Evolutionary conservation across 2,113 vertebrate species (phyloP), one percentile per base, ranked within the genome.

Genomic region (Onychostruthus taczanowskii): DNA sequence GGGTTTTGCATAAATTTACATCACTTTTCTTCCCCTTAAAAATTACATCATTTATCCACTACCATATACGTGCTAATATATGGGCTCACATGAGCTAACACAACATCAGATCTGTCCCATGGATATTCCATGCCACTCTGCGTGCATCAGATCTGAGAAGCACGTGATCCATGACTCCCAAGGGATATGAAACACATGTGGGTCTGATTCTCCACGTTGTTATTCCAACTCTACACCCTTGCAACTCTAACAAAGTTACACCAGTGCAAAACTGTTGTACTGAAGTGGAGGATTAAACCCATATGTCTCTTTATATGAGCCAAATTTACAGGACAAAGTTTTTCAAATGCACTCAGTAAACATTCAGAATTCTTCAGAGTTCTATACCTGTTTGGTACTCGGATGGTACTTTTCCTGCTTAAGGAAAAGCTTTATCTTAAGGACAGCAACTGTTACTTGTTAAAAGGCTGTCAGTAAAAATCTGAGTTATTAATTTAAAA

Each of bases 271-370:
- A 95, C 83, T 75, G 85, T 79, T 94, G 82, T 63, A 86, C 76
- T 92, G 75, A 93, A 90, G 68, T 78, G 83, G 85, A 92, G 83
- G 92, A 97, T 97, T 96, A 96, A 96, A 94, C 88, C 92, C 95
- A 94, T 69, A 93, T 96, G 95, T 47, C 56, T 87, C 73, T 62
- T 68, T 31, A 28, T 77, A 94, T 16, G 13, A 93, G 79, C 76
- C 83, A 97, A 96, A 93, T 92, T 84, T 89, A 90, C 64, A 56
- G 64, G 73, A 88, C 52, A 64, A 78, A 84, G 52, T 78, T 94
- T 86, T 84, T 95, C 76, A 84, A 87, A 81, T 41, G 52, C 49
- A 88, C 68, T 81, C 76, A 89, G 68, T 75, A 93, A 96, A 87
- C 72, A 88, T 67, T 80, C 76, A 75, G 61, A 46, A 19, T 86